Conservation (phyloP, 1,140 invertebrate genomes). For the Neodiprion pinetum region DNA sequence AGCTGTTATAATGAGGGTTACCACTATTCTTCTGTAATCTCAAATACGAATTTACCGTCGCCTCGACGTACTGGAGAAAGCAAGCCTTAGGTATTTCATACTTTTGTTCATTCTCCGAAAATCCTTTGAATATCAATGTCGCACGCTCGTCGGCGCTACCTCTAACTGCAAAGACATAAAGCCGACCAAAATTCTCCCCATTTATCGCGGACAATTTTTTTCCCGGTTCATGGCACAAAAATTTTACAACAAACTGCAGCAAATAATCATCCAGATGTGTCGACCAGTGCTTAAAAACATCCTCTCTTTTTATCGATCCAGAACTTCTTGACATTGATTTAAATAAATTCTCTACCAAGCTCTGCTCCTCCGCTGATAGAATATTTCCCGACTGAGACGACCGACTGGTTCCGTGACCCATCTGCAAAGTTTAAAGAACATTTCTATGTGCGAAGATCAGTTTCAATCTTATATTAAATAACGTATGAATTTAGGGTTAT, state of each 20-base stretch:
- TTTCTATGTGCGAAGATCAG: too few species aligned
- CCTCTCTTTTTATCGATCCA: slow-evolving; percentile 59
- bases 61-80: slow-evolving; percentile 55
- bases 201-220: slow-evolving; percentile 55
- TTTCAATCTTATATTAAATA: too few species aligned
- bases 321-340: slow-evolving; percentile 60
- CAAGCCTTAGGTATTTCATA: slow-evolving; percentile 45
- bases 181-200: slow-evolving; percentile 55
- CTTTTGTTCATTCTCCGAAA: slow-evolving; percentile 54
- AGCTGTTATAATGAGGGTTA: slow-evolving; percentile 48
- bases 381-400: slow-evolving; percentile 55
- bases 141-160: slow-evolving; percentile 55
- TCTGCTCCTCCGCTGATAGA: slow-evolving; percentile 53
- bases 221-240: slow-evolving; percentile 57
- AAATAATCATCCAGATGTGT: slow-evolving; percentile 53
- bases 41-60: slow-evolving; percentile 58
- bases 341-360: slow-evolving; percentile 58
- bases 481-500: too few species aligned
- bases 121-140: slow-evolving; percentile 50
- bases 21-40: slow-evolving; percentile 55
- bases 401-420: slow-evolving; percentile 59
- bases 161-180: slow-evolving; percentile 55
- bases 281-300: slow-evolving; percentile 61
- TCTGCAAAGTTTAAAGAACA: slow-evolving; percentile 40
- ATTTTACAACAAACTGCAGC: slow-evolving; percentile 55